Conservation (phyloP, 2,113 vertebrate species). For the Eupsittula cactorum region DNA sequence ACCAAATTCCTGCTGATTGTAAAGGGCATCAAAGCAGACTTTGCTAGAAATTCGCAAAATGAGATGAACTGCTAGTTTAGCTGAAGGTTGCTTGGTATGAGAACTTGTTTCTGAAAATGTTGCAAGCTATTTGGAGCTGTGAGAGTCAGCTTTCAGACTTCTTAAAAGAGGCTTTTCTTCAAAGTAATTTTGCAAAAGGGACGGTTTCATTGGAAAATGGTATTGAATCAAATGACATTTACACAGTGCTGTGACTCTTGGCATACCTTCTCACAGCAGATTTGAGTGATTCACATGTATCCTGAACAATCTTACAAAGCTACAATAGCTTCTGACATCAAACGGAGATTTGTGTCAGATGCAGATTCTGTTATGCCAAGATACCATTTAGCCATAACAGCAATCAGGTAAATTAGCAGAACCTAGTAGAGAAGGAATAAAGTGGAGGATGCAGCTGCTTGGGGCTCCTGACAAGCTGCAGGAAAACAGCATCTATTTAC, state of each 20-base stretch:
- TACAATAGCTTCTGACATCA: slow-evolving; percentile 10
- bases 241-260: background rate
- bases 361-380: slow-evolving; percentile 19
- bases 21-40: background rate
- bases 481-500: slow-evolving; percentile 36
- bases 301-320: background rate
- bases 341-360: slow-evolving; percentile 18
- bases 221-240: background rate
- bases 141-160: background rate
- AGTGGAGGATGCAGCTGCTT: slow-evolving; percentile 41
- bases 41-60: background rate
- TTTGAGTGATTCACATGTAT: background rate
- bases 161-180: background rate
- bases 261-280: background rate
- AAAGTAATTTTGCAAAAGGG: background rate
- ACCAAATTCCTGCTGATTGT: background rate
- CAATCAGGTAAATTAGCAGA: slow-evolving; percentile 55
- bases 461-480: slow-evolving; percentile 13
- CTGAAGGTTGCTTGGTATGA: background rate
- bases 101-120: background rate
- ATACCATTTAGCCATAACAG: slow-evolving; percentile 42
- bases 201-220: background rate
- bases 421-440: slow-evolving; percentile 29
- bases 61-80: background rate
- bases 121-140: background rate